Evolutionary conservation across 2,888 invertebrate species (phyloP).

Genomic region (Cephonodes hylas): DNA sequence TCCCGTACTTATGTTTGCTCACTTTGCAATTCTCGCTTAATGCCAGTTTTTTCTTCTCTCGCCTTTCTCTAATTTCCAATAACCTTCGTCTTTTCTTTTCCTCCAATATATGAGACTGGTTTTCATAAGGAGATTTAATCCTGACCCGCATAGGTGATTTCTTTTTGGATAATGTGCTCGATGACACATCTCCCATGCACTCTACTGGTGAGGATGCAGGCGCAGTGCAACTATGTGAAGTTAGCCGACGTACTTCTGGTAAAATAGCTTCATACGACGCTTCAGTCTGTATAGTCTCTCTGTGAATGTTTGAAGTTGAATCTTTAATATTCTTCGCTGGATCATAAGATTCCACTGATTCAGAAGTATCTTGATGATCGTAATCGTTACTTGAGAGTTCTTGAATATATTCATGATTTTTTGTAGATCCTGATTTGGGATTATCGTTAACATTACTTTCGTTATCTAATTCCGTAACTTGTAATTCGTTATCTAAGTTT

Average conservation of each 20-base stretch:
- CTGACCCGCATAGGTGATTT: slow-evolving; percentile 53
- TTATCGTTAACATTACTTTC: not conserved
- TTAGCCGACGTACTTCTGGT: slow-evolving; percentile 46
- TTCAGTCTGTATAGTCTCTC: slow-evolving; percentile 31
- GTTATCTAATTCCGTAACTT: slow-evolving; percentile 23
- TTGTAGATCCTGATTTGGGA: not conserved
- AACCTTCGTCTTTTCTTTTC: slow-evolving; percentile 66
- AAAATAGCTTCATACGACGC: slow-evolving; percentile 30
- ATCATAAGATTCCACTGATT: slow-evolving; percentile 19
- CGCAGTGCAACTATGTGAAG: slow-evolving; percentile 51
- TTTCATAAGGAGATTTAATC: slow-evolving; percentile 73
- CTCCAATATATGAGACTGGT: slow-evolving; percentile 56
- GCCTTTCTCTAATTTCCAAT: slow-evolving; percentile 63
- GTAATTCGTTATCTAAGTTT: not conserved
- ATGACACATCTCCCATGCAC: slow-evolving; percentile 38
- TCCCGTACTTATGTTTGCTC: slow-evolving; percentile 52
- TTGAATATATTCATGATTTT: not conserved
- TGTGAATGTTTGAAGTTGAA: slow-evolving; percentile 17
- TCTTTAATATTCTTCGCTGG: slow-evolving; percentile 19
- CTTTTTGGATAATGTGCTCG: slow-evolving; percentile 35
- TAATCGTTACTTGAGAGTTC: not conserved
- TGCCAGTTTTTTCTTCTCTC: slow-evolving; percentile 62
- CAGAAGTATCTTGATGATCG: not conserved
- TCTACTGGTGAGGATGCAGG: slow-evolving; percentile 54
- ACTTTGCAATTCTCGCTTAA: slow-evolving; percentile 58